Evolutionary conservation across 2,113 vertebrate genomes (phyloP), one percentile per base, ranked within the genome.

Genomic region (Onychostoma macrolepis): DNA sequence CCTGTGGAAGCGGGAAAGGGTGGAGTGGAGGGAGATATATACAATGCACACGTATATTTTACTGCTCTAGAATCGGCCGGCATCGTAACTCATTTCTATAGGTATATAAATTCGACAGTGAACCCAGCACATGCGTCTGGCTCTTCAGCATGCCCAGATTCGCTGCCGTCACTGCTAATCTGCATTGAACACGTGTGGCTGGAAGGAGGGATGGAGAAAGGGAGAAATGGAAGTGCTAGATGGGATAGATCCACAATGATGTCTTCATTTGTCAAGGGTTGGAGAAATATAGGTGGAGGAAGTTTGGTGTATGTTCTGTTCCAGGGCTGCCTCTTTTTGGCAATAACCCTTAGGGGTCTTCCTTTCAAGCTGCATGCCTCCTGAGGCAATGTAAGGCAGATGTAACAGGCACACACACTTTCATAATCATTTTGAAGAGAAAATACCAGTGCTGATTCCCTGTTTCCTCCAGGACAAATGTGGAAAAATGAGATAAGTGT

Each of bases 31-130:
- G 71, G 71, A 53, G 76, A 78, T 90, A 76, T 89, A 85, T 87
- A 85, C 72, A 77, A 71, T 50, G 78, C 77, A 79, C 77, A 45
- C 56, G 74, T 87, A 81, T 92, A 84, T 91, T 91, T 93, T 89
- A 92, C 87, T 85, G 80, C 72, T 90, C 89, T 91, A 58, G 82
- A 86, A 86, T 81, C 56, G 61, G 75, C 50, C 58, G 84, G 87
- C 87, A 86, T 86, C 88, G 87, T 94, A 92, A 94, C 90, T 93
- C 90, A 91, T 41, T 92, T 89, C 84, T 91, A 91, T 90, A 83
- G 91, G 83, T 87, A 72, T 86, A 89, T 93, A 93, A 86, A 92
- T 93, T 92, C 58, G 26, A 80, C 89, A 82, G 86, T 85, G 87
- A 91, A 84, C 86, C 90, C 79, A 65, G 67, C 77, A 87, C 78